These are phyloP conservation scores for Melospiza georgiana DNA, from an alignment of 2,113 vertebrate genomes.

Conservation along the genomic window DNA sequence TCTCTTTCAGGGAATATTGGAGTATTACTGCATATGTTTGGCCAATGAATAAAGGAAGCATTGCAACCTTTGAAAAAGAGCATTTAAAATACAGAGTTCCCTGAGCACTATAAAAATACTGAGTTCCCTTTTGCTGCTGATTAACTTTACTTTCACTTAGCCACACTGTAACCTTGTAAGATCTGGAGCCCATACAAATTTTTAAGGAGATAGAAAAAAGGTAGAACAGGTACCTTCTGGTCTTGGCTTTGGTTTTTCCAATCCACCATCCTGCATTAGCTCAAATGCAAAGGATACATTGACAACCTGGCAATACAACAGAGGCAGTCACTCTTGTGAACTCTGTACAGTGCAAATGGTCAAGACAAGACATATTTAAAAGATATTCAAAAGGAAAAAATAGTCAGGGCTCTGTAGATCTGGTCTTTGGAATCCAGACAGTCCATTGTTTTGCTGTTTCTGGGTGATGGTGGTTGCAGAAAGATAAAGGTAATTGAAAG, in stretches of 20 bases:
- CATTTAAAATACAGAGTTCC: neutral
- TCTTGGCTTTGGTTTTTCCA: conserved; percentile 95
- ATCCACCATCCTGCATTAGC: conserved; percentile 95
- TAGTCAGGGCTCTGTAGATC: neutral
- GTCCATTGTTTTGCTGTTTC: neutral
- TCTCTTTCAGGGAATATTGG: neutral
- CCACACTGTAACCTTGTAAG: neutral
- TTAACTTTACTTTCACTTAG: neutral
- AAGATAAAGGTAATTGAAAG: neutral
- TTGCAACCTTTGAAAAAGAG: neutral
- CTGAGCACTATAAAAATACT: neutral
- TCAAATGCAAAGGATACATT: conserved; percentile 97
- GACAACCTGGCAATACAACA: conserved; percentile 81
- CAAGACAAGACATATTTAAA: neutral
- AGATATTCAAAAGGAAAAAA: neutral
- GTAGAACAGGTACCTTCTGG: conserved; percentile 84
- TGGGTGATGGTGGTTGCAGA: neutral
- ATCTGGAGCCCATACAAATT: neutral
- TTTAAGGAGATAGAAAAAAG: neutral
- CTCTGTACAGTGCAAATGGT: neutral
- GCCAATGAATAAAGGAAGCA: neutral
- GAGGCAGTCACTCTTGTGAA: neutral
- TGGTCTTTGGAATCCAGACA: neutral
- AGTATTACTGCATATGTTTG: neutral
- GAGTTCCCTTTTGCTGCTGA: neutral